Conservation (phyloP, 2,888 invertebrate species). For the Troglohyphantes excavatus region DNA sequence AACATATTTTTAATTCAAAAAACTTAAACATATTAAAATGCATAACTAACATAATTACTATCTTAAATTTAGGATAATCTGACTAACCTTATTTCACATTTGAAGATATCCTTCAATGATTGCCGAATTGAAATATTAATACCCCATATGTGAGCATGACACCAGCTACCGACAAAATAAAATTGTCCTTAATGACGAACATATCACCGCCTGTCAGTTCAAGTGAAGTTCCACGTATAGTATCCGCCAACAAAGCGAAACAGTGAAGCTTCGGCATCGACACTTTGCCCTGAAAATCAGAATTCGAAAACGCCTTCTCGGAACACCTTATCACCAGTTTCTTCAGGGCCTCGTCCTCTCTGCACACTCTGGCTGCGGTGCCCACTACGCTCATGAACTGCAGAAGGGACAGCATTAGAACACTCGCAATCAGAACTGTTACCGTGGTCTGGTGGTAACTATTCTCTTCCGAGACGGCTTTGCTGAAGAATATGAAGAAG, state of each 20-base stretch:
- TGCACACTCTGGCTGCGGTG: neutral
- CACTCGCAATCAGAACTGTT: neutral
- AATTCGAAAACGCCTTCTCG: neutral
- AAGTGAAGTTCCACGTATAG: neutral
- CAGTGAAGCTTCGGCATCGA: conserved; percentile 10
- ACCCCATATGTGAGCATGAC: conserved; percentile 50
- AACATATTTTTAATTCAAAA: too few species aligned
- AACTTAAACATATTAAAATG: too few species aligned
- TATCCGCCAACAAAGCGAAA: conserved; percentile 25
- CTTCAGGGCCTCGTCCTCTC: conserved; percentile 26
- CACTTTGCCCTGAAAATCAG: neutral
- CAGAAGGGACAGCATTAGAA: neutral
- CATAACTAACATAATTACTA: too few species aligned
- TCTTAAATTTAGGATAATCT: too few species aligned
- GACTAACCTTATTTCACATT: too few species aligned
- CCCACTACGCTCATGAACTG: neutral
- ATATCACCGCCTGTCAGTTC: conserved; percentile 47
- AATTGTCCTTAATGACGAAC: conserved; percentile 39
- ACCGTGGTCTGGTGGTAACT: neutral
- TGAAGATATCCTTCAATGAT: too few species aligned
- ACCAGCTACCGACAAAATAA: conserved; percentile 30
- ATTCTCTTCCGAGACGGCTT: neutral
- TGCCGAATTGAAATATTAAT: conserved; percentile 43
- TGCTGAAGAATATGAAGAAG: conserved; percentile 24
- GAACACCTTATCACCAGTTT: conserved; percentile 18